Percentiles rank a stretch among this genome's conserved stretches.
Evolutionary conservation across 2,113 vertebrate species (phyloP).

Genomic region (Trichechus manatus): DNA sequence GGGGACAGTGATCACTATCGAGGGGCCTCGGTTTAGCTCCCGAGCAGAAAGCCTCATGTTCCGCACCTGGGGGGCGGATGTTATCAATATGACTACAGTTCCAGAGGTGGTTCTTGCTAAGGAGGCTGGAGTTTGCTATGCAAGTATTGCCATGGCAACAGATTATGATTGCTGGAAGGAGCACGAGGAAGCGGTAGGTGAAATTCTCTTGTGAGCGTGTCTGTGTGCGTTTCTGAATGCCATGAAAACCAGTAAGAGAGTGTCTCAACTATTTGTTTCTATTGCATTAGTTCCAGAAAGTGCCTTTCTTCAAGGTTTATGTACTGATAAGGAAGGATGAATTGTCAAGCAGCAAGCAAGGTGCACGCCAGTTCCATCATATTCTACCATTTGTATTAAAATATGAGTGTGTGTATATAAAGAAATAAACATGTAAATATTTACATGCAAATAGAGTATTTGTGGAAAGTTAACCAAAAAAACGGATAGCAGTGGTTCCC

Average conservation of each 20-base stretch:
- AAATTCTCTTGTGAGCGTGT: neutral
- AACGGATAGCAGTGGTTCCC: neutral
- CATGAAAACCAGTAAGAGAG: neutral
- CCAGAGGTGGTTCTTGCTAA: constrained; percentile 98
- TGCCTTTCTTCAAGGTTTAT: neutral
- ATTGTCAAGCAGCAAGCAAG: neutral
- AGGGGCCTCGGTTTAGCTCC: constrained; percentile 97
- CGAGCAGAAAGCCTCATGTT: constrained; percentile 96
- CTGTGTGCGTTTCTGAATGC: neutral
- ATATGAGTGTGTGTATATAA: neutral
- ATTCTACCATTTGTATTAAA: constrained; percentile 31
- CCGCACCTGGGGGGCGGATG: constrained; percentile 95
- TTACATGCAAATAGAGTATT: neutral
- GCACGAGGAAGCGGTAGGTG: constrained; percentile 95
- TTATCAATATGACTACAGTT: constrained; percentile 99
- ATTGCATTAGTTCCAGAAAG: neutral
- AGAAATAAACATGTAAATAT: neutral
- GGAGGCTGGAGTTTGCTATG: constrained; percentile 97
- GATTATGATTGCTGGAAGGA: constrained; percentile 99
- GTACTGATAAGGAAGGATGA: neutral
- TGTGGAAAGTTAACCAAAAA: constrained; percentile 13
- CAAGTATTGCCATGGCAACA: constrained; percentile 97
- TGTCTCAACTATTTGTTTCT: neutral
- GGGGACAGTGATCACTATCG: constrained; percentile 95
- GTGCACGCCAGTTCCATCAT: neutral